A percentile compares a stretch with the other conserved stretches of the same genome.
Conservation (phyloP, 2,888 invertebrate species). For the Philereme vetulata region DNA sequence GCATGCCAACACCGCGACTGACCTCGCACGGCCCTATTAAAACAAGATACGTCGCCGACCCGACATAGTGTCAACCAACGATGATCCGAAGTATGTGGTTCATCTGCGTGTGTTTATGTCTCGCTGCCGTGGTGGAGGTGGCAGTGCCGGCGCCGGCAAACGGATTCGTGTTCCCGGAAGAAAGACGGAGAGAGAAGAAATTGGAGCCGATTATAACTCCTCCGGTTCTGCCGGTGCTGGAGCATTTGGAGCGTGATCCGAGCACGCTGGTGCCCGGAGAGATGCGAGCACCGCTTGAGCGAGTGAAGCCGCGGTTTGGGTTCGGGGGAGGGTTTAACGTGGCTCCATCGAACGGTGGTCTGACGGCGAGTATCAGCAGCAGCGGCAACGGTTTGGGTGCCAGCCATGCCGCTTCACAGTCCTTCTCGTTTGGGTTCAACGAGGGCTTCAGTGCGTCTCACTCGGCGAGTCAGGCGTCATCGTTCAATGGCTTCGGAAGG, state of each 20-base stretch:
- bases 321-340: conserved; percentile 73
- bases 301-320: conserved; percentile 66
- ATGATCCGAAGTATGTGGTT: conserved; percentile 69
- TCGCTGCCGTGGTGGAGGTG: conserved; percentile 49
- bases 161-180: conserved; percentile 72
- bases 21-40: conserved; percentile 81
- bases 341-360: conserved; percentile 69
- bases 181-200: conserved; percentile 61
- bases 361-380: conserved; percentile 74
- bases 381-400: conserved; percentile 68
- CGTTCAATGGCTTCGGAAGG: conserved; percentile 77
- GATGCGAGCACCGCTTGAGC: conserved; percentile 39
- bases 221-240: conserved; percentile 76
- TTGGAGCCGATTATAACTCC: conserved; percentile 76
- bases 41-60: conserved; percentile 69
- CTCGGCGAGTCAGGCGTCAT: conserved; percentile 76
- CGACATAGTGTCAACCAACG: conserved; percentile 67
- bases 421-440: conserved; percentile 77
- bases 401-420: conserved; percentile 78
- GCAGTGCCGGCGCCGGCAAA: conserved; percentile 62
- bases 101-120: conserved; percentile 62
- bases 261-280: conserved; percentile 73
- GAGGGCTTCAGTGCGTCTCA: conserved; percentile 80
- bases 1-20: conserved; percentile 77
- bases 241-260: conserved; percentile 79